These are phyloP conservation scores for Megaceryle torquata DNA, from an alignment of 2,113 vertebrate genomes.

Conservation along the genomic window DNA sequence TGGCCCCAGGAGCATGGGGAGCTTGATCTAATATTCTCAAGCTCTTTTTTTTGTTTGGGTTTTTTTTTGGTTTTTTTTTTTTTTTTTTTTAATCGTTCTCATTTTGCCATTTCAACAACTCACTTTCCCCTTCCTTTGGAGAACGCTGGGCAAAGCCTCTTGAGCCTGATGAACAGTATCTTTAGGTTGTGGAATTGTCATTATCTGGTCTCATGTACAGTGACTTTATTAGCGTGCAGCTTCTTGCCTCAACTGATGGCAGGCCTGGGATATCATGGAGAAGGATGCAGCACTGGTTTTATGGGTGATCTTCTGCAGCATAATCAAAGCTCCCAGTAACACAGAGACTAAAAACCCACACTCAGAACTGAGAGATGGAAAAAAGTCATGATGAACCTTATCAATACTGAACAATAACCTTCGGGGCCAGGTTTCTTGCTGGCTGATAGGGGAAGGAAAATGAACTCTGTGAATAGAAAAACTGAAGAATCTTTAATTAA, in stretches of 20 bases:
- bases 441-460: background rate
- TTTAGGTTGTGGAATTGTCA: background rate
- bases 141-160: background rate
- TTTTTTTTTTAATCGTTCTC: background rate
- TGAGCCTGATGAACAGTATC: background rate
- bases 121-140: rapidly evolving
- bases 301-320: background rate
- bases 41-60: background rate
- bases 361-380: background rate
- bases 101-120: background rate
- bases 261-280: background rate
- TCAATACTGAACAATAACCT: background rate
- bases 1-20: background rate
- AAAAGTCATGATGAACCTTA: background rate
- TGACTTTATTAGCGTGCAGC: background rate
- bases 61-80: too few species aligned
- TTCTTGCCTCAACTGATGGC: background rate
- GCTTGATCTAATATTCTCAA: background rate
- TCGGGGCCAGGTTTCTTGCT: background rate
- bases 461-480: background rate
- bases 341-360: background rate
- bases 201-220: background rate
- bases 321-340: background rate
- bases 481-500: background rate
- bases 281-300: background rate